Base-by-base conservation (phyloP, 2,113 vertebrate genomes). In the Pionites leucogaster region DNA sequence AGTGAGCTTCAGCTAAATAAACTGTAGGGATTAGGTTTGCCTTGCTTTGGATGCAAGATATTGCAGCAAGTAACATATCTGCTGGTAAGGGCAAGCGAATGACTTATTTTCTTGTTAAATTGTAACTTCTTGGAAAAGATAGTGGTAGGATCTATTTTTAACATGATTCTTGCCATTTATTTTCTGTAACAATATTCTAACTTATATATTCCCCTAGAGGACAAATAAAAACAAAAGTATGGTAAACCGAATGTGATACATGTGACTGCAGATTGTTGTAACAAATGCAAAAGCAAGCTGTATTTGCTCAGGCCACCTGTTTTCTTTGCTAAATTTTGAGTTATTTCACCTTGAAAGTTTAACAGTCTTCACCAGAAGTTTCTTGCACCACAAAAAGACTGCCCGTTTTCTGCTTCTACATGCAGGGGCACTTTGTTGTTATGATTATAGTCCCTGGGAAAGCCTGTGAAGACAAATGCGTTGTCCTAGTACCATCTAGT, bases 401-500 rank as follows among this genome's bases (percentile, higher is more conserved):
- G 46, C 35, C 13, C 2, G 1, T 63, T 81, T 74, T 90, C 68
- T 90, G 14, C 71, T 85, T 41, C 31, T 42, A 1, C 9, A 0
- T 29, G 8, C 60, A 67, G 11, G 24, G 22, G 33, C n/a, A 10
- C 24, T 28, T 9, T 33, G 20, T 49, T 64, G 17, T 29, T 12
- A 17, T 28, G 18, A 18, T 74, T 39, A 55, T 31, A 29, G 28
- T 52, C 2, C 1, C 57, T 52, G 39, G 44, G 57, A 71, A 86
- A 84, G 11, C 17, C 62, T 44, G 18, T 68, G 81, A 95, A 87
- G 52, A 79, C 60, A 68, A 95, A 77, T 76, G 52, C 1, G 33
- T 92, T 68, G 47, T 57, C 88, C 13, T 83, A 95, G 83, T 95
- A 91, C 95, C 96, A 97, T 93, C 96, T 97, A 96, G 96, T 92